Conservation (phyloP, 2,797 vertebrate genomes). For the Chiloscyllium punctatum region DNA sequence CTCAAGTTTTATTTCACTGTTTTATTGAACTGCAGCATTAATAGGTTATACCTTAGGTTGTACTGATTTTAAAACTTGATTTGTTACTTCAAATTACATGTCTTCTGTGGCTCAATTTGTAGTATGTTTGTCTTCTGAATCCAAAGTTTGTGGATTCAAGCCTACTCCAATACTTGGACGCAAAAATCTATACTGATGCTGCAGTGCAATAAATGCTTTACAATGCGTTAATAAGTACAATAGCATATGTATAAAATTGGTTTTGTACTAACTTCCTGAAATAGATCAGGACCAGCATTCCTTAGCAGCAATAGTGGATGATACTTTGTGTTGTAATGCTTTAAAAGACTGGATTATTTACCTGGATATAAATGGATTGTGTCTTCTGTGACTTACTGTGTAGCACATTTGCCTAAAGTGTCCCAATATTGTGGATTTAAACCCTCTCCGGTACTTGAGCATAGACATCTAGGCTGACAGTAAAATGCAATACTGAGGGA, state of each 20-base stretch:
- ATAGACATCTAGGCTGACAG: neutral
- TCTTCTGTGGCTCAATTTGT: too few species aligned
- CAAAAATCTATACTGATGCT: too few species aligned
- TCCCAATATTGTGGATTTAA: neutral
- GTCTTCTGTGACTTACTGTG: too few species aligned
- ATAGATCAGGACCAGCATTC: neutral
- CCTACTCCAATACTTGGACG: too few species aligned
- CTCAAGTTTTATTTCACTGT: neutral
- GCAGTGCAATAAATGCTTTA: neutral
- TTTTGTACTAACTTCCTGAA: neutral
- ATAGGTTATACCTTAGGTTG: too few species aligned
- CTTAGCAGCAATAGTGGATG: neutral
- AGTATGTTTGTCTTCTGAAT: too few species aligned
- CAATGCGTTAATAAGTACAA: neutral
- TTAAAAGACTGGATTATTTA: neutral
- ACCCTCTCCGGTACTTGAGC: neutral
- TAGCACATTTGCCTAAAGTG: neutral
- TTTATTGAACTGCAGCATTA: too few species aligned
- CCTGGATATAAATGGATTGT: neutral
- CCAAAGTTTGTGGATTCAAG: too few species aligned
- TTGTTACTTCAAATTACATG: too few species aligned
- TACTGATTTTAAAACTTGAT: too few species aligned
- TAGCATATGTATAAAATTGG: neutral
- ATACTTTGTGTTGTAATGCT: neutral
- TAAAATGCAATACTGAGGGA: neutral